Evolutionary conservation across 2,797 vertebrate genomes (phyloP).

Genomic region (Tinamus major): DNA sequence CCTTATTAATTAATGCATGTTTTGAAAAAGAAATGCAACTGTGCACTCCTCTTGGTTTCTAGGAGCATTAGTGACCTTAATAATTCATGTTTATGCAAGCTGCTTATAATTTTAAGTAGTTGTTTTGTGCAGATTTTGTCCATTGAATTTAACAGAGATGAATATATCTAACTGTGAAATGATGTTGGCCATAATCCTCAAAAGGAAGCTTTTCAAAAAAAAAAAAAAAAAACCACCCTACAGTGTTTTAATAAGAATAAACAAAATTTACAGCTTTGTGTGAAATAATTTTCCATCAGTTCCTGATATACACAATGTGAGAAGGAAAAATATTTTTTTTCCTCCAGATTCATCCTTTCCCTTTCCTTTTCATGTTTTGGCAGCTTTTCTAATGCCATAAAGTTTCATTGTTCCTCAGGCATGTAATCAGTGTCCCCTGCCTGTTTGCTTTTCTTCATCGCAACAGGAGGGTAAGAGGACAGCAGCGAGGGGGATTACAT

Average conservation of each 20-base stretch:
- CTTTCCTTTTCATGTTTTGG: constrained; percentile 26
- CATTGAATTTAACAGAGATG: constrained; percentile 37
- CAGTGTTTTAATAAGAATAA: constrained; percentile 19
- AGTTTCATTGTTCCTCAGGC: constrained; percentile 33
- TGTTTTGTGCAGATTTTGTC: constrained; percentile 39
- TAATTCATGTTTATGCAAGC: constrained; percentile 74
- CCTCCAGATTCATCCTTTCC: neutral
- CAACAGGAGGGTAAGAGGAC: neutral
- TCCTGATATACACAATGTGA: neutral
- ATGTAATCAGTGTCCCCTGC: neutral
- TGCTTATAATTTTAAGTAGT: constrained; percentile 62
- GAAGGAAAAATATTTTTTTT: neutral
- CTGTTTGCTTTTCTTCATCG: neutral
- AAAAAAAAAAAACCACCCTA: no score
- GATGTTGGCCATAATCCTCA: neutral
- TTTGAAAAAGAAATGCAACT: constrained; percentile 55
- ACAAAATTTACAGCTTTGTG: constrained; percentile 41
- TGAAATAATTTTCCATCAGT: constrained; percentile 43
- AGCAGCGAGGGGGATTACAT: neutral
- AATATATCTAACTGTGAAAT: constrained; percentile 48
- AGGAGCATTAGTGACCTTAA: constrained; percentile 69
- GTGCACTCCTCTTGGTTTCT: constrained; percentile 44
- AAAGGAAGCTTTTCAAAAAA: neutral
- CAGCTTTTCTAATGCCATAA: constrained; percentile 23
- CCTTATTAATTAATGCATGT: constrained; percentile 73